These are phyloP conservation scores for Podiceps cristatus DNA, from an alignment of 2,113 vertebrate genomes.

Conservation along the genomic window DNA sequence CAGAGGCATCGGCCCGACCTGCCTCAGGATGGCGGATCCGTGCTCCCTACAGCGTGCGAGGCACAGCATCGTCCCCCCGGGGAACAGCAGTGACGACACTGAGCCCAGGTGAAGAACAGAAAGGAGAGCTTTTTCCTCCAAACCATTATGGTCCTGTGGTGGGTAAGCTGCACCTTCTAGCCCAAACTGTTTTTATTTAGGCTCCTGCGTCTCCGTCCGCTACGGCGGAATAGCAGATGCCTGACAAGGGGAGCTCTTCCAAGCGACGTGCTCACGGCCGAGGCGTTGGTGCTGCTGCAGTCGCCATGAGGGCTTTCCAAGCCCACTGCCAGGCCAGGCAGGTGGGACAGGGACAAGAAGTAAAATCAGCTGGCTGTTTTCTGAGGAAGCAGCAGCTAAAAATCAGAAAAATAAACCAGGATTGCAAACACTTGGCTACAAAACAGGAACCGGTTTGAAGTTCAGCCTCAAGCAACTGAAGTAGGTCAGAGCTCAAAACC, in stretches of 20 bases:
- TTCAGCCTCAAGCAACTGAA: background rate
- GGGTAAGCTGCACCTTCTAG: background rate
- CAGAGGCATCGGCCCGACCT: background rate
- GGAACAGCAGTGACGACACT: fast-evolving
- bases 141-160: fast-evolving
- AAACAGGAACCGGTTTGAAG: background rate
- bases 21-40: fast-evolving
- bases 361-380: background rate
- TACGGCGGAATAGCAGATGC: background rate
- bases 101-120: fast-evolving
- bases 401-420: background rate
- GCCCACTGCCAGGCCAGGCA: background rate
- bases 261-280: fast-evolving
- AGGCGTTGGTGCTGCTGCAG: background rate
- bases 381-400: background rate
- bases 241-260: background rate
- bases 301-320: background rate
- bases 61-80: fast-evolving
- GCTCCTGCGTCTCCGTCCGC: background rate
- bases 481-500: background rate
- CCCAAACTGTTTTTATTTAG: background rate
- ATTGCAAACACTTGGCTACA: background rate
- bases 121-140: background rate
- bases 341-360: background rate
- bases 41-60: background rate